Conservation (phyloP, 2,113 vertebrate genomes). For the Camelus dromedarius region DNA sequence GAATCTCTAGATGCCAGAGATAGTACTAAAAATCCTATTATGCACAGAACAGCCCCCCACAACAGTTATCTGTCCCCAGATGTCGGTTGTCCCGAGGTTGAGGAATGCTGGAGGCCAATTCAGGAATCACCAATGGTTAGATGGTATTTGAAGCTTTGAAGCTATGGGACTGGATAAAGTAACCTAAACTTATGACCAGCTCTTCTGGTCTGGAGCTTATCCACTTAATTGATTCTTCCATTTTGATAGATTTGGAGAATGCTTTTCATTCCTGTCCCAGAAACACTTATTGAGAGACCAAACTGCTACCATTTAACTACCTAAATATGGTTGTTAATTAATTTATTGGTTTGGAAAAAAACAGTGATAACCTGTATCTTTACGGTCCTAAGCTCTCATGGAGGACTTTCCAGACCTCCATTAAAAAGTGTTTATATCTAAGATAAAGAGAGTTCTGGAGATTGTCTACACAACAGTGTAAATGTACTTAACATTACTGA, state of each 20-base stretch:
- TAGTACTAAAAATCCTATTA: neutral
- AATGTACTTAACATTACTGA: constrained; percentile 27
- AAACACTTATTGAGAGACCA: neutral
- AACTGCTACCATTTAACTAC: neutral
- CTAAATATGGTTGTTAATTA: neutral
- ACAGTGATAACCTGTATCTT: neutral
- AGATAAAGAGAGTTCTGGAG: neutral
- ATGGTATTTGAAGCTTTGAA: constrained; percentile 46
- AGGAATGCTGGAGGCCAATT: neutral
- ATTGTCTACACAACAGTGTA: neutral
- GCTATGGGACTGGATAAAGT: neutral
- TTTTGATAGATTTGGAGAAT: constrained; percentile 17
- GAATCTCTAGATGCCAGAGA: neutral
- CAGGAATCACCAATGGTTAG: neutral
- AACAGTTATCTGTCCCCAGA: constrained; percentile 6
- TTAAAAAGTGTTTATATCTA: constrained; percentile 14
- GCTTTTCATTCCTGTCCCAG: neutral
- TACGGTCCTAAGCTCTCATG: neutral
- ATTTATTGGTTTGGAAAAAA: constrained; percentile 11
- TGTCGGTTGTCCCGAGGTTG: neutral
- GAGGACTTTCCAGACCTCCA: neutral
- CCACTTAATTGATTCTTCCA: neutral
- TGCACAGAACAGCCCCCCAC: neutral
- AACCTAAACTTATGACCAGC: neutral
- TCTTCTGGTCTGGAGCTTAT: neutral